Evolutionary conservation across 1,140 invertebrate species (phyloP).

Genomic region (Doryteuthis pealeii): DNA sequence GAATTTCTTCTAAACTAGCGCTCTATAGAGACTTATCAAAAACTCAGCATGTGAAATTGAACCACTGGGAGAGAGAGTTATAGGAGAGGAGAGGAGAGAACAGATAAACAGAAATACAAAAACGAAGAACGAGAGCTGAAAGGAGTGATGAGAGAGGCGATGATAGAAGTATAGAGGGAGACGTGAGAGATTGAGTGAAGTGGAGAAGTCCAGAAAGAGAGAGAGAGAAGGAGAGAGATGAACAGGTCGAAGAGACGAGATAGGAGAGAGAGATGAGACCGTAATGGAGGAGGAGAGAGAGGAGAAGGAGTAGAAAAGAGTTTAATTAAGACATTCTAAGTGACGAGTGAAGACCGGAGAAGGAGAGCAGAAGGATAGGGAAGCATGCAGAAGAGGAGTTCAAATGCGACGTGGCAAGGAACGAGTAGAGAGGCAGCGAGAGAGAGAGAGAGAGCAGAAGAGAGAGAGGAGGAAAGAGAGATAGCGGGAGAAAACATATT

Average conservation of each 20-base stretch:
- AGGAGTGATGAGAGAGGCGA: not conserved
- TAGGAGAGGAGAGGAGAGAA: too few relatives aligned
- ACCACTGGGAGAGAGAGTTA: too few relatives aligned
- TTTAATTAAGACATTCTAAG: not conserved
- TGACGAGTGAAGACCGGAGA: not conserved
- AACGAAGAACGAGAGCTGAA: not conserved
- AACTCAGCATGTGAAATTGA: too few relatives aligned
- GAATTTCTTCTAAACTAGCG: too few relatives aligned
- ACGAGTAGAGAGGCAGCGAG: slow-evolving; percentile 12
- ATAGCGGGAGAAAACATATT: too few relatives aligned
- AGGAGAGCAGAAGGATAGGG: not conserved
- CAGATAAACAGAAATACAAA: too few relatives aligned
- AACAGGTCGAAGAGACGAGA: slow-evolving; percentile 3
- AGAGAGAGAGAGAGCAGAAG: slow-evolving; percentile 4
- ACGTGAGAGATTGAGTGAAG: not conserved
- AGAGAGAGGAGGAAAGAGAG: slow-evolving; percentile 14
- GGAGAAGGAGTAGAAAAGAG: not conserved
- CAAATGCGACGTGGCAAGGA: not conserved
- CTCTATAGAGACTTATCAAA: too few relatives aligned
- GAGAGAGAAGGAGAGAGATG: slow-evolving; percentile 5
- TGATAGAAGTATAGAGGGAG: not conserved
- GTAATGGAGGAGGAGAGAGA: not conserved
- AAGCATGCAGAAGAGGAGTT: not conserved
- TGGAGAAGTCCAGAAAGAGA: not conserved
- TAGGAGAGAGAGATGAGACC: not conserved